Base-by-base conservation (phyloP, 2,797 vertebrate species). In the Enteromius mattozi region DNA sequence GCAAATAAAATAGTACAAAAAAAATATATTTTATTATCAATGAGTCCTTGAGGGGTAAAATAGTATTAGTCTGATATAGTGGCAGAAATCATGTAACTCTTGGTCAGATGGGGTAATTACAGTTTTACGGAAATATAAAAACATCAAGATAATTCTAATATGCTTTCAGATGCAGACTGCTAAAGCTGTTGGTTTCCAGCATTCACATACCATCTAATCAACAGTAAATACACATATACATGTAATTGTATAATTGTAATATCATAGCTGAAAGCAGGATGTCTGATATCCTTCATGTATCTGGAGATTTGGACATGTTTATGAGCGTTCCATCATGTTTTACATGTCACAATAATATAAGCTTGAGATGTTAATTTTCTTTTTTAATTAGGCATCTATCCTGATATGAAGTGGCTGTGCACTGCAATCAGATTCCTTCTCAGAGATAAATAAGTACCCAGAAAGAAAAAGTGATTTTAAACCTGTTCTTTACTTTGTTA, bases 401-500 rank as follows among this genome's bases (percentile, higher is more conserved):
- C 27, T 27, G 33, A 83, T 40, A 40, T 27, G 33, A 47, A 54
- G 14, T 49, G 24, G 45, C 10, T 80, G 45, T 45, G 47, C 63
- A 65, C 75, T 80, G 40, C 86, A 83, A 70, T 88, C 66, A 78
- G 79, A 81, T 81, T 85, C 66, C 77, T 83, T 81, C 82, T 21
- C 47, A 47, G 72, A 85, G 80, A 88, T 70, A 72, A 81, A 83
- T 78, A 70, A 45, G 77, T 17, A 78, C 45, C 59, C 83, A 59
- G 69, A 70, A 78, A 86, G 66, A 3, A 77, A 88, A 71, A 79
- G 45, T 24, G 27, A 56, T 78, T 71, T 35, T 45, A 84, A 74
- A 66, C 76, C 77, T 33, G 30, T 40, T 74, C 78, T 85, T 88
- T 80, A 87, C 42, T 88, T 87, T 86, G 83, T 87, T 84, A 78